phyloP scores from a whole-genome alignment of 2,797 vertebrate species.

The Bradypodion pumilum region DNA sequence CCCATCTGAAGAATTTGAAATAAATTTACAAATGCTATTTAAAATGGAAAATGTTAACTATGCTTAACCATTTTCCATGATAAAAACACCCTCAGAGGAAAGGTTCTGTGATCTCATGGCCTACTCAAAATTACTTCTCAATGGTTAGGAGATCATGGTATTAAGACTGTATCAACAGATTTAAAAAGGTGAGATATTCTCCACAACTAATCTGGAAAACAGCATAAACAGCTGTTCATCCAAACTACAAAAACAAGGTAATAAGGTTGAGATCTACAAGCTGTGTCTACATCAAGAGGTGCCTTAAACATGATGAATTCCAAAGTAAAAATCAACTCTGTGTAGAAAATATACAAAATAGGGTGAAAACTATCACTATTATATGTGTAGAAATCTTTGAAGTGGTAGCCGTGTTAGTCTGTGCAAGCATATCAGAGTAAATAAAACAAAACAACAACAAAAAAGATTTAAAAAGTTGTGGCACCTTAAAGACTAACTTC shows the following conservation, averaged over 20 bases:
- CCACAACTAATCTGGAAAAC: not conserved
- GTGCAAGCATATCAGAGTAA: too few relatives aligned
- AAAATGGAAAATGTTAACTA: not conserved
- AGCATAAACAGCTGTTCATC: not conserved
- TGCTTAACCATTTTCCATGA: not conserved
- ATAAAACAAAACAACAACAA: too few relatives aligned
- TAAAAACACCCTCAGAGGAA: not conserved
- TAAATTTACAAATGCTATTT: not conserved
- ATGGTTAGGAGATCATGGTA: not conserved
- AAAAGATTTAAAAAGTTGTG: too few relatives aligned
- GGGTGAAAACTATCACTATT: too few relatives aligned
- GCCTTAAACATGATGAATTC: not conserved
- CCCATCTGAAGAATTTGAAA: not conserved
- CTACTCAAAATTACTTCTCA: not conserved
- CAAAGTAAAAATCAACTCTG: not conserved
- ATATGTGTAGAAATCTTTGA: too few relatives aligned
- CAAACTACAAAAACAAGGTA: not conserved
- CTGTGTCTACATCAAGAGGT: not conserved
- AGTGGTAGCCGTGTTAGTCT: too few relatives aligned
- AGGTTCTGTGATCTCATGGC: not conserved
- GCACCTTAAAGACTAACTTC: too few relatives aligned
- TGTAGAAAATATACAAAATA: conserved; percentile 3
- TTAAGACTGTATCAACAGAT: not conserved
- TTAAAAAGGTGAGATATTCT: not conserved
- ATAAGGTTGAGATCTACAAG: not conserved